Percentiles rank a stretch among this genome's conserved stretches.
Evolutionary conservation across 2,888 invertebrate species (phyloP).

Genomic region (Leptodirus hochenwartii): DNA sequence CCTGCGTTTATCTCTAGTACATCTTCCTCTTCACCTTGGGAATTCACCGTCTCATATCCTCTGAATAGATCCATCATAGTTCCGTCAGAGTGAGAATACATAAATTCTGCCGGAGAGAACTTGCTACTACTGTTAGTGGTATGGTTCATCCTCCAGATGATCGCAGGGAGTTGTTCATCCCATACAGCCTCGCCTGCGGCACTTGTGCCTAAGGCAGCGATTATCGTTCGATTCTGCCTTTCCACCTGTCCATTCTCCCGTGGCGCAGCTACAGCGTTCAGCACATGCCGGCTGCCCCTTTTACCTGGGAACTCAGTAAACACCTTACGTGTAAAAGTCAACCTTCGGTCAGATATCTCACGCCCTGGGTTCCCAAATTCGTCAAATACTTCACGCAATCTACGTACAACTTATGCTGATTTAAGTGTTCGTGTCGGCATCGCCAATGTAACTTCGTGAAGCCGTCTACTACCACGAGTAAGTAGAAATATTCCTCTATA

Average conservation of each 20-base stretch:
- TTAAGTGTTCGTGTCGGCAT: too few species aligned
- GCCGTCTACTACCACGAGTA: constrained; percentile 20
- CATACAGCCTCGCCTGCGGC: constrained; percentile 15
- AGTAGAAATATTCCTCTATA: too few species aligned
- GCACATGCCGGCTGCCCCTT: constrained; percentile 16
- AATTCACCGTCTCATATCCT: too few species aligned
- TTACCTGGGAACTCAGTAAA: constrained; percentile 20
- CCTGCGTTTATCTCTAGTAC: too few species aligned
- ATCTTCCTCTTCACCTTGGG: too few species aligned
- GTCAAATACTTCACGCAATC: too few species aligned
- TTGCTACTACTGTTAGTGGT: constrained; percentile 14
- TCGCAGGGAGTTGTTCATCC: constrained; percentile 15
- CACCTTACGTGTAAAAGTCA: constrained; percentile 19
- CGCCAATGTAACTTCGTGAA: constrained; percentile 25
- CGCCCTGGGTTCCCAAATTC: constrained; percentile 16
- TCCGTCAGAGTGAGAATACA: constrained; percentile 14
- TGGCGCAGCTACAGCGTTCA: constrained; percentile 18
- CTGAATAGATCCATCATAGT: constrained; percentile 10
- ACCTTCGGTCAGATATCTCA: constrained; percentile 23
- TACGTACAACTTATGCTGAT: too few species aligned
- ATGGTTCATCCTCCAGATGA: constrained; percentile 18
- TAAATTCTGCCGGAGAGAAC: constrained; percentile 15
- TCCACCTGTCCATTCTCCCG: constrained; percentile 22
- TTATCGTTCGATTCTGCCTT: constrained; percentile 18
- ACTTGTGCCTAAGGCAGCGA: constrained; percentile 15